phyloP scores from a whole-genome alignment of 2,888 invertebrate genomes.

The Lamellibrachia satsuma region DNA sequence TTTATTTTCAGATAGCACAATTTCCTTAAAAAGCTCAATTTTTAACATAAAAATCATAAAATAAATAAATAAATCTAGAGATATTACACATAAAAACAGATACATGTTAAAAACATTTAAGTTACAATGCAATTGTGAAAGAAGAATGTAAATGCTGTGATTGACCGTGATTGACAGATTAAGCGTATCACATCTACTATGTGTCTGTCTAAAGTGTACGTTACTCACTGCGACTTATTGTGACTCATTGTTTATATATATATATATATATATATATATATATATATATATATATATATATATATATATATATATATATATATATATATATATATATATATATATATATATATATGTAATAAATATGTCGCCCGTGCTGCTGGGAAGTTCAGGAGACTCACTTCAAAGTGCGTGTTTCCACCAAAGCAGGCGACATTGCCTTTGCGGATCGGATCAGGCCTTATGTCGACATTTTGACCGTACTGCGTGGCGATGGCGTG shows the following conservation, averaged over 20 bases:
- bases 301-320: no score
- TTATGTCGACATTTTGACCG: not conserved
- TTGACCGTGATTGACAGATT: not conserved
- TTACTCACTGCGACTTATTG: no score
- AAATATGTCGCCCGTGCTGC: no score
- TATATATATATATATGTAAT: no score
- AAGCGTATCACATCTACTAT: not conserved
- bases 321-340: no score
- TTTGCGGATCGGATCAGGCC: not conserved
- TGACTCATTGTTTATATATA: no score
- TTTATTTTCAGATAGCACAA: no score
- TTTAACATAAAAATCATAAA: no score
- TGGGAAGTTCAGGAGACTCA: not conserved
- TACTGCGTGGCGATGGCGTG: conserved; percentile 10
- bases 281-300: no score
- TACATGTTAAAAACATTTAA: not conserved
- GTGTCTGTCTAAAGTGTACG: not conserved
- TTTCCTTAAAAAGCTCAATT: no score
- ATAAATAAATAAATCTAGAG: not conserved
- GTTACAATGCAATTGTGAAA: not conserved
- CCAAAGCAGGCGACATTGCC: conserved; percentile 17
- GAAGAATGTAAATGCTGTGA: not conserved
- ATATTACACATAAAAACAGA: not conserved
- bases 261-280: no score
- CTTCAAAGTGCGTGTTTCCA: not conserved